Evolutionary conservation across 2,888 invertebrate genomes (phyloP), one percentile per base, ranked within the genome.

Genomic region (Euspilapteryx auroguttella): DNA sequence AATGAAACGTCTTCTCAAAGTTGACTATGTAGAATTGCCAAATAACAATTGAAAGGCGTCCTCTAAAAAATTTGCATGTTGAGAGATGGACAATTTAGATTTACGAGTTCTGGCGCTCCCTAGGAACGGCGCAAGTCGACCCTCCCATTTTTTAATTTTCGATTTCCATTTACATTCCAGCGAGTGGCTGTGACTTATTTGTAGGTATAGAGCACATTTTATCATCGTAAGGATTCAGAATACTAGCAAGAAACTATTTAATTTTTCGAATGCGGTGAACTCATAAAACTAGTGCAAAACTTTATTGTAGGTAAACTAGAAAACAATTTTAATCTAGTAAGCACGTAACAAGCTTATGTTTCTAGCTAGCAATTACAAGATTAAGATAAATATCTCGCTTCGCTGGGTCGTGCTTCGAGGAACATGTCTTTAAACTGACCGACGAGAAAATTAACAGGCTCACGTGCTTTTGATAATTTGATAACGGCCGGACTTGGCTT

Each of bases 381-480:
- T 33, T 32, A 32, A 49, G 69, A 71, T 71, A 64, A 50, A 40
- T 40, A 69, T 6, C 8, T 8, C 5, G 17, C 8, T 6, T 69
- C 66, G 48, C 38, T 36, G 36, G 40, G 44, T 45, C 47, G 42
- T 49, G 48, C 49, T 68, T 66, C 71, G 62, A 51, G 61, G 66
- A 69, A 71, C 58, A 56, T 53, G 57, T 57, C 65, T 69, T 65
- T 59, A 57, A 55, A 53, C 55, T 64, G 65, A 64, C 71, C 71
- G 68, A 49, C 61, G 49, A 48, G 45, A 49, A 64, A 71, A 69
- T 71, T 69, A 68, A 69, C 49, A 49, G 55, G 48, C 62, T 59
- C 55, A 69, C 71, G 73, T 71, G 69, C 55, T 49, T 61, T 63
- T 69, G 73, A 73, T 75, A 69, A 66, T 71, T 66, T 73, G 73